Conservation (phyloP, 1,140 invertebrate genomes). For the Drosophila nasuta region DNA sequence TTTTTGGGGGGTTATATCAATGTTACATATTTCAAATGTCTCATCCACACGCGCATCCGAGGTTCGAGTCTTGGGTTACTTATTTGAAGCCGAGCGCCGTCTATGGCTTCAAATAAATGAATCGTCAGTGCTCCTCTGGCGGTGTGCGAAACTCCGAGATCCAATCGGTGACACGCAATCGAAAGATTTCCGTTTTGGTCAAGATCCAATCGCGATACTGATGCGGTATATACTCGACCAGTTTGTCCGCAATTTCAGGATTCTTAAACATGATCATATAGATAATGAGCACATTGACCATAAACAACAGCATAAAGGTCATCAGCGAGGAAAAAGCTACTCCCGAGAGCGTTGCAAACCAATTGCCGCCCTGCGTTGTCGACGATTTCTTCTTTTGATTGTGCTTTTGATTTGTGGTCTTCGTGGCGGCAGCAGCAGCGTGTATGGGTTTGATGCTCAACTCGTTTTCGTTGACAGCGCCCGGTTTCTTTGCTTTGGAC, state of each 20-base stretch:
- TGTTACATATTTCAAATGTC: constrained; percentile 39
- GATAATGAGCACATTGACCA: constrained; percentile 73
- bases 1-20: constrained; percentile 18
- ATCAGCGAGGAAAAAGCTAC: constrained; percentile 73
- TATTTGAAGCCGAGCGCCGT: constrained; percentile 75
- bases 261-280: constrained; percentile 84
- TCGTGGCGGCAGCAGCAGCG: constrained; percentile 32
- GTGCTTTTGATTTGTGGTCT: constrained; percentile 57
- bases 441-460: constrained; percentile 64
- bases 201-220: constrained; percentile 83
- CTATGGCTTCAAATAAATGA: constrained; percentile 84
- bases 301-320: constrained; percentile 69
- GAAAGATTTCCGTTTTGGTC: constrained; percentile 80
- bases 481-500: constrained; percentile 65
- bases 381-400: constrained; percentile 66
- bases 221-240: constrained; percentile 78
- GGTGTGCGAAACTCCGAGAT: constrained; percentile 81
- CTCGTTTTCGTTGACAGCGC: constrained; percentile 57
- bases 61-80: constrained; percentile 27
- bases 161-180: constrained; percentile 79
- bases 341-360: constrained; percentile 47
- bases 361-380: constrained; percentile 37
- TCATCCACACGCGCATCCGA: constrained; percentile 70
- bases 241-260: constrained; percentile 77
- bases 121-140: constrained; percentile 82